Base-by-base conservation (phyloP, 2,888 invertebrate species). In the Dryococelus australis region DNA sequence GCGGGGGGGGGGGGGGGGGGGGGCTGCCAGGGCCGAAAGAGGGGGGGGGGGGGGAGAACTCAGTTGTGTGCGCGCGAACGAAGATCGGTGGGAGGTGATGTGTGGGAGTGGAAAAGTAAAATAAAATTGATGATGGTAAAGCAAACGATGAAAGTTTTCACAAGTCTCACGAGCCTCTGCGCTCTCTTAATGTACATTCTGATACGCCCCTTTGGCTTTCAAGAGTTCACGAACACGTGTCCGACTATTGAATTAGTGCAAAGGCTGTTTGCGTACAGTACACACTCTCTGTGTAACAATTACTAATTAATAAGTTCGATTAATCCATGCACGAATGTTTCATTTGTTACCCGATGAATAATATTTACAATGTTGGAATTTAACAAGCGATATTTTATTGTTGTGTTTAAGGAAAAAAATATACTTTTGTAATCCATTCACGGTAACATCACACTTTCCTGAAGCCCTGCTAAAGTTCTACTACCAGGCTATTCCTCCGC, bases 121-220 rank as follows among this genome's bases (percentile, higher is more conserved):
- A 88, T 87, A 88, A 88, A 88, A 88, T 88, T 88, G 88, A 88
- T 88, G 88, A 88, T 88, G 86, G 87, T 85, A 87, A 87, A 88
- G 87, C 88, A 88, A 88, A 88, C 86, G 88, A 88, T 88, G 88
- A 88, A 88, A 88, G 87, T 88, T 88, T 83, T 83, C 83, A 83
- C 83, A 83, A 43, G 83, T 65, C 65, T 65, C n/a, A 65, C 65
- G 13, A n/a, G 1, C 8, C n/a, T 24, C n/a, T 0, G n/a, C 65
- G 10, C 65, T 16, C n/a, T 24, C 65, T 65, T 65, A 65, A 65
- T 65, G 65, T 65, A 65, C 8, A 65, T 65, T 65, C 65, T 65
- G 20, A 65, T 65, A 8, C 65, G 24, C 65, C 65, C 6, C n/a
- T 65, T 65, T 65, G 65, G 65, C 65, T 65, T 51, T 51, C 51